Evolutionary conservation across 1,140 invertebrate species (phyloP), one percentile per base, ranked within the genome.

Genomic region (Musca vetustissima): DNA sequence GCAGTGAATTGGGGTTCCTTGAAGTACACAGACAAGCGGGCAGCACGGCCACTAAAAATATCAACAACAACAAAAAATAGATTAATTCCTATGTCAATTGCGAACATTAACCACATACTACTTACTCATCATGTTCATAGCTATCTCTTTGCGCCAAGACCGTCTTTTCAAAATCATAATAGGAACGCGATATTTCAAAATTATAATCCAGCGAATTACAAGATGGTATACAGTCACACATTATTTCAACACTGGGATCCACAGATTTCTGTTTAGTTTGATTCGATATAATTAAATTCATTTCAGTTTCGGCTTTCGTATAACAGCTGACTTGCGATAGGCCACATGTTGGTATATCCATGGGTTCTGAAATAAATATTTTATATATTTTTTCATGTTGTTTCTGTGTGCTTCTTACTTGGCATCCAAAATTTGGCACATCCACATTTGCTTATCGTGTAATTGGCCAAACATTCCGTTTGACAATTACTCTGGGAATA

Each of bases 401-500:
- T 64, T 15, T 8, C 3, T 49, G 47, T 15, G 4, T 28, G 6
- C 21, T 50, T 70, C 70, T 86, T 77, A 90, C 89, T 86, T 64
- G 89, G 89, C 88, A 91, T 89, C 75, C 88, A 86, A 73, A 88
- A 89, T 68, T 87, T 85, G 24, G 89, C 88, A 71, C 90, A 92
- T 1, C 87, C 83, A 74, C 92, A 93, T 65, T 85, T 84, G 6
- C 83, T 73, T 28, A 88, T 82, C 0, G 91, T 92, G 70, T 86
- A 91, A 81, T 92, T 92, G 1, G 90, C 86, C 70, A 92, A 83
- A 72, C 91, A 92, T 80, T 93, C 91, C 50, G 89, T 84, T 72
- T 91, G 85, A 75, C 92, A 93, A 76, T 92, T 93, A 67, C 87
- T 85, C 76, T 92, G 90, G 1, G 90, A 92, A 74, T 93, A 93